phyloP scores from a whole-genome alignment of 2,113 vertebrate genomes.

The Chloebia gouldiae region DNA sequence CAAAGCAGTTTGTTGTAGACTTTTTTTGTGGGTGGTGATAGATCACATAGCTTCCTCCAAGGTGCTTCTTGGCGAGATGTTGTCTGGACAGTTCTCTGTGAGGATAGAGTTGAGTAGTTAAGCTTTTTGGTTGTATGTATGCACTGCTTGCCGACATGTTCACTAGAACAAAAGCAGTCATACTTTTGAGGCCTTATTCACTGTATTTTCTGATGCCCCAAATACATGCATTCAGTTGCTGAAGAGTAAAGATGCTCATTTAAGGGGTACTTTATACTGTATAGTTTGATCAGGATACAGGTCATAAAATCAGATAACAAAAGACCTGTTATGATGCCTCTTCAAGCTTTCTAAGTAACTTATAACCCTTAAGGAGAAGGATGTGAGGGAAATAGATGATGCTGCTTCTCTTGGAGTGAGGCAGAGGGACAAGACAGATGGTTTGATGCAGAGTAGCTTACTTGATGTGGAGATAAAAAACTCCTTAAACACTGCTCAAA shows the following conservation, averaged over 20 bases:
- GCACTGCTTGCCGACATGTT: neutral
- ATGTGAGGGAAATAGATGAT: neutral
- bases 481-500: neutral
- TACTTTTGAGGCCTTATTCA: neutral
- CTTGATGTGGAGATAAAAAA: neutral
- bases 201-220: neutral
- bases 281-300: neutral
- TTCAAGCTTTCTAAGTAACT: neutral
- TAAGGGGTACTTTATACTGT: neutral
- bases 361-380: neutral
- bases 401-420: neutral
- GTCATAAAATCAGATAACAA: neutral
- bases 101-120: neutral
- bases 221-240: neutral
- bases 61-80: fast-evolving
- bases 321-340: neutral
- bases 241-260: neutral
- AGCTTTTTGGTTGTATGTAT: neutral
- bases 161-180: neutral
- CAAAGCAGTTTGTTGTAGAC: neutral
- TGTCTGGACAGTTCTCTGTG: neutral
- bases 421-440: neutral
- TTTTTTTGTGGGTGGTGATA: neutral
- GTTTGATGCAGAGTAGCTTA: neutral
- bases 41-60: neutral